Base-by-base conservation (phyloP, 2,113 vertebrate genomes). In the Oncorhynchus masou region DNA sequence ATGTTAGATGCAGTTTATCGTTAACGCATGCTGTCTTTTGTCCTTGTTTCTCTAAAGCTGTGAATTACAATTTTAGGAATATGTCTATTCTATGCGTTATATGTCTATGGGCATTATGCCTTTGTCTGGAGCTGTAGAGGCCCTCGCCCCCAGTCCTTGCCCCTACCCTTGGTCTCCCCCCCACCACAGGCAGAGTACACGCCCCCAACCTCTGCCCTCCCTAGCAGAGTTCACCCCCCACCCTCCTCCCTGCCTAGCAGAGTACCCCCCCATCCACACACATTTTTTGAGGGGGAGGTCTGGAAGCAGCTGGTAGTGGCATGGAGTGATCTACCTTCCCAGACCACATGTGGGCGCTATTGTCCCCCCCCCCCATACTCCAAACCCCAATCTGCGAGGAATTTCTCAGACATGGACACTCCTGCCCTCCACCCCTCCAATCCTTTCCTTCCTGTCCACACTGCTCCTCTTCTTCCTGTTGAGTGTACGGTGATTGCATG, bases 271-370 rank as follows among this genome's bases (percentile, higher is more conserved):
- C 54, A 3, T 2, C 34, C 6, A 7, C 6, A 34, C 34, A 34
- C 34, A 3, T 5, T 54, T 54, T 54, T 54, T 1, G 12, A 16
- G 49, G 49, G 16, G 89, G 90, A 90, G 91, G 88, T 84, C 84
- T 74, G 66, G 60, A 78, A 79, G 81, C 90, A 91, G 91, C 91
- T 91, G 91, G 84, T 81, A 85, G 83, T 83, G 88, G 84, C 74
- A 80, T 83, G 73, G 3, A 76, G 72, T 48, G 79, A 76, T 82
- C 84, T 86, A 82, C 78, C 74, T 70, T 73, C 84, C 84, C 84
- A 75, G 76, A 76, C 89, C 91, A 89, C 87, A 82, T 48, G 76
- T 88, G 82, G 88, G 91, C 86, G 89, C 90, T 88, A 87, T 87
- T 81, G 88, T 87, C 54, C 31, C 70, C 29, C 74, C 76, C 6